Base-by-base conservation (phyloP, 2,113 vertebrate species). In the Silurus meridionalis region DNA sequence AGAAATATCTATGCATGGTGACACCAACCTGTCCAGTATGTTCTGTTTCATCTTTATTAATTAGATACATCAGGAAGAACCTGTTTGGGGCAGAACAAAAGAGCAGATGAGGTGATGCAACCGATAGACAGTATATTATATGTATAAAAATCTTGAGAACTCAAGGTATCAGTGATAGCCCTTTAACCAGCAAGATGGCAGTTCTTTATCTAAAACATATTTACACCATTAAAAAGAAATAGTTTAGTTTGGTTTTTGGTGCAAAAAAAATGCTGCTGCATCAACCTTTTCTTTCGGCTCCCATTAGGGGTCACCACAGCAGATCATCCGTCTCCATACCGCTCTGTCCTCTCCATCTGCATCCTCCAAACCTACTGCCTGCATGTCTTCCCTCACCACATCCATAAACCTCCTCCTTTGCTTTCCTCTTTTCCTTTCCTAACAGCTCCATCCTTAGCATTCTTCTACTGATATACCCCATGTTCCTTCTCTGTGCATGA, bases 61-160 rank as follows among this genome's bases (percentile, higher is more conserved):
- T 98, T 80, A 98, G 94, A 90, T 98, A 98, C 97, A 98, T 98
- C 89, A 98, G 89, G 95, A 98, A 98, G 93, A 98, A 98, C 97
- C 97, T 98, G 89, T 11, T 64, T 80, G 80, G 25, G 55, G 60
- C 85, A 61, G 6, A 15, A 63, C 1, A 21, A 82, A 66, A 37
- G 8, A 67, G 37, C 6, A 60, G 71, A 37, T 64, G 58, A 23
- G n/a, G 9, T 5, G 25, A 37, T 58, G n/a, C 25, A 15, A 13
- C 6, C 11, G 13, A 53, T 77, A 77, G n/a, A n/a, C 9, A n/a
- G 4, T 23, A 52, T 2, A 23, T 9, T 48, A 19, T 15, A 37
- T 37, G 66, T 15, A 69, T 17, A 7, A 15, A 67, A 25, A 66
- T 66, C 23, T 19, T 66, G 63, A 66, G n/a, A 14, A 2, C 23